A percentile compares a stretch with the other conserved stretches of the same genome.
These are phyloP conservation scores for Crocuta crocuta DNA, from an alignment of 2,113 vertebrate genomes.

Conservation along the genomic window DNA sequence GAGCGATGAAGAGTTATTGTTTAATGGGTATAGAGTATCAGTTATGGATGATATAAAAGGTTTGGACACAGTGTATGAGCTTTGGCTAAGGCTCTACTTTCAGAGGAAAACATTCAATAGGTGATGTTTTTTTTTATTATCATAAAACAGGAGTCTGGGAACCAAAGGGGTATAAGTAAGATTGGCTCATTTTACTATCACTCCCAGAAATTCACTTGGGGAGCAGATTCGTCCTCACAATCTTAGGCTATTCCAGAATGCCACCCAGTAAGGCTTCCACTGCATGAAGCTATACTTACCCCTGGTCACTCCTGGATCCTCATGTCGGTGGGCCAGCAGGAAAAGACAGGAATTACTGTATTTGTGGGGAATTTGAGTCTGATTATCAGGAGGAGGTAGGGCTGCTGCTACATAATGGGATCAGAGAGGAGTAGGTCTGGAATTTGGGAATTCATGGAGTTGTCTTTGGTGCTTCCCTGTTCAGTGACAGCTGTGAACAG, in stretches of 20 bases:
- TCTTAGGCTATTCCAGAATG: neutral
- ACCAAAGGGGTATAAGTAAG: neutral
- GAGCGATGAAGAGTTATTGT: neutral
- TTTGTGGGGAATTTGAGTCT: neutral
- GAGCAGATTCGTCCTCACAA: neutral
- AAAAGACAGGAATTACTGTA: neutral
- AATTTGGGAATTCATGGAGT: neutral
- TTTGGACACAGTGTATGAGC: neutral
- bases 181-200: neutral
- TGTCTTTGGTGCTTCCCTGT: neutral
- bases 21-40: neutral
- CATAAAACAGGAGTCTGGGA: neutral
- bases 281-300: neutral
- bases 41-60: neutral
- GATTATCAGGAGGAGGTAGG: rapidly evolving
- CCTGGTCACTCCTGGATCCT: neutral
- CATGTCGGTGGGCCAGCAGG: neutral
- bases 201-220: neutral
- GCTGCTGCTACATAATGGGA: neutral
- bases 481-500: neutral
- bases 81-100: neutral
- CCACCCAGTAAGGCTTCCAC: neutral
- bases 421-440: neutral
- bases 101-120: neutral
- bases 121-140: neutral